These are phyloP conservation scores for Emmelina monodactyla DNA, from an alignment of 2,888 invertebrate species.

Conservation along the genomic window DNA sequence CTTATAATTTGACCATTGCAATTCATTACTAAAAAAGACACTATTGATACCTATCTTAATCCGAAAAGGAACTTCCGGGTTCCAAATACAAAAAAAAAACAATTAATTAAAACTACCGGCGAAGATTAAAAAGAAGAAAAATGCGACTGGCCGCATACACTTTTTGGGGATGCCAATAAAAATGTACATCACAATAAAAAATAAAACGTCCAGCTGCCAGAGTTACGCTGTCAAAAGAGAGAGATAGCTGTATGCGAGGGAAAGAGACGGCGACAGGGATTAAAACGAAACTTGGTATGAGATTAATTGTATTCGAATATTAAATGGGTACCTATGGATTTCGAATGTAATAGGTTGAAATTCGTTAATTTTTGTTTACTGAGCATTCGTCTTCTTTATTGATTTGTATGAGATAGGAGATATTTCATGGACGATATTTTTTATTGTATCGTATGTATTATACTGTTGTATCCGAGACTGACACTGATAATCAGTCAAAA, in stretches of 20 bases:
- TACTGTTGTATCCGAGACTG: too few species aligned
- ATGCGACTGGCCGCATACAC: slow-evolving; percentile 48
- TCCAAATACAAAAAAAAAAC: slow-evolving; percentile 21
- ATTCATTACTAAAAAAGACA: background rate
- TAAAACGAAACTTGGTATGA: slow-evolving; percentile 29
- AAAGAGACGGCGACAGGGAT: slow-evolving; percentile 36
- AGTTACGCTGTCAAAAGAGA: slow-evolving; percentile 29
- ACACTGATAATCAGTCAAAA: too few species aligned
- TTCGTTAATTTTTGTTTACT: slow-evolving; percentile 36
- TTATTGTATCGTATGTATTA: too few species aligned
- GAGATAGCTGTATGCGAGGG: slow-evolving; percentile 16
- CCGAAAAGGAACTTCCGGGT: background rate
- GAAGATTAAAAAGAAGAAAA: slow-evolving; percentile 37
- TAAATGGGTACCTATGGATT: slow-evolving; percentile 41
- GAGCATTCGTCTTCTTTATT: too few species aligned
- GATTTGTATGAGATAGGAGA: too few species aligned
- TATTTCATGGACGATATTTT: too few species aligned
- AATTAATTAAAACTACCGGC: slow-evolving; percentile 31
- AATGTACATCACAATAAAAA: slow-evolving; percentile 42
- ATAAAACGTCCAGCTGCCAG: slow-evolving; percentile 56
- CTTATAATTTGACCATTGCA: too few species aligned
- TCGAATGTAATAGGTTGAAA: slow-evolving; percentile 40
- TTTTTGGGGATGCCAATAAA: slow-evolving; percentile 50
- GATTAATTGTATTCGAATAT: slow-evolving; percentile 55
- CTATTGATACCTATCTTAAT: too few species aligned